phyloP scores from a whole-genome alignment of 2,888 invertebrate species.

The Megaustenia siamemsis region DNA sequence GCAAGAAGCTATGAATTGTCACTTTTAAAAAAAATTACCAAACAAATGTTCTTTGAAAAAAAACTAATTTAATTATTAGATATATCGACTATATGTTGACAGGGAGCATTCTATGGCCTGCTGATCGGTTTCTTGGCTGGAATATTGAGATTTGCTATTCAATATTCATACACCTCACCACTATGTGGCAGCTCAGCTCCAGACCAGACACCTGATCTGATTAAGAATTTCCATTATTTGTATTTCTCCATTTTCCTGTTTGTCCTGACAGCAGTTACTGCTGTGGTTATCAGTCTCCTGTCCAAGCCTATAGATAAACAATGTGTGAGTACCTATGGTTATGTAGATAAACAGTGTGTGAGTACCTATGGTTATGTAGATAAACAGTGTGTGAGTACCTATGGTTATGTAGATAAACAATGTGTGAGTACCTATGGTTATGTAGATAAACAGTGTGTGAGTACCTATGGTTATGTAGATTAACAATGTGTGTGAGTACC shows the following conservation, averaged over 20 bases:
- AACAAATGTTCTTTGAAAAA: too few relatives aligned
- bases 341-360: not conserved
- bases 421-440: not conserved
- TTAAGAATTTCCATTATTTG: conserved; percentile 79
- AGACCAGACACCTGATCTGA: conserved; percentile 68
- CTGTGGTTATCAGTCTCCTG: conserved; percentile 79
- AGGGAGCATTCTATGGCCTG: conserved; percentile 83
- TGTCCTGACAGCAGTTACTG: conserved; percentile 77
- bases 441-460: not conserved
- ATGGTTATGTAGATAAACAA: not conserved
- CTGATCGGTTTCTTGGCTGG: conserved; percentile 81
- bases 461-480: not conserved
- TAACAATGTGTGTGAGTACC: not conserved
- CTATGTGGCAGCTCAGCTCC: conserved; percentile 77
- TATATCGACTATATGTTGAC: too few relatives aligned
- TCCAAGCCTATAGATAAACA: conserved; percentile 80
- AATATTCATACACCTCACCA: conserved; percentile 81
- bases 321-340: conserved; percentile 73
- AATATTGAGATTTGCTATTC: conserved; percentile 80
- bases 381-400: not conserved
- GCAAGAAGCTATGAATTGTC: too few relatives aligned
- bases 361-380: not conserved
- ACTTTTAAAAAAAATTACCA: too few relatives aligned
- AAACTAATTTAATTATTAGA: too few relatives aligned
- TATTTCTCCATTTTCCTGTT: conserved; percentile 82